A percentile compares a stretch with the other conserved stretches of the same genome.
Conservation (phyloP, 2,797 vertebrate genomes). For the Novumbra hubbsi region DNA sequence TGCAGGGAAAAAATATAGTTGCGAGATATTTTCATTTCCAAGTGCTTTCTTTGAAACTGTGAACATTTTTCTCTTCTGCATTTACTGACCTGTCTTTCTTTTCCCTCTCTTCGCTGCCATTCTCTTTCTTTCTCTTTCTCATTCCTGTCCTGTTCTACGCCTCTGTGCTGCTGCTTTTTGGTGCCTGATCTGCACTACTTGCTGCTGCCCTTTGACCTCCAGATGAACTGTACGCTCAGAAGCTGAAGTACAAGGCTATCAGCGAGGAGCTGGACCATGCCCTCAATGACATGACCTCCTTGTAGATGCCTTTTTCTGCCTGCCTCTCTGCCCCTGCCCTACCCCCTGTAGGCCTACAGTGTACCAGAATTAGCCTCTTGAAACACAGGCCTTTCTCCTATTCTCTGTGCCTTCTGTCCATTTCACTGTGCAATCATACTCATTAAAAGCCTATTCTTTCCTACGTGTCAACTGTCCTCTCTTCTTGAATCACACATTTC, state of each 20-base stretch:
- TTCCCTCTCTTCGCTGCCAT: constrained; percentile 51
- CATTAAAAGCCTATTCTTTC: constrained; percentile 43
- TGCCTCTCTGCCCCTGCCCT: not conserved
- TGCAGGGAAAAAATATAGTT: constrained; percentile 16
- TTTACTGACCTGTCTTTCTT: constrained; percentile 57
- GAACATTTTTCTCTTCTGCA: constrained; percentile 31
- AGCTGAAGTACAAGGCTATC: constrained; percentile 96
- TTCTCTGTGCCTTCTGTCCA: constrained; percentile 22
- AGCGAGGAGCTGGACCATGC: constrained; percentile 93
- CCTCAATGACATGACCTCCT: constrained; percentile 90
- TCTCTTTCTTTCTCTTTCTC: constrained; percentile 36
- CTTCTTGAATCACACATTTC: constrained; percentile 15
- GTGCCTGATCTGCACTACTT: constrained; percentile 58
- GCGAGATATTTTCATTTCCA: constrained; percentile 10
- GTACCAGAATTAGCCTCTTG: not conserved
- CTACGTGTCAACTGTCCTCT: constrained; percentile 54
- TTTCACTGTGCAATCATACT: constrained; percentile 20
- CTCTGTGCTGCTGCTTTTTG: constrained; percentile 52
- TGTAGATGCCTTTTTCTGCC: constrained; percentile 65
- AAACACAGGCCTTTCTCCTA: constrained; percentile 52
- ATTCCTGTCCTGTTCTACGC: constrained; percentile 46
- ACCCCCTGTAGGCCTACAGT: constrained; percentile 27
- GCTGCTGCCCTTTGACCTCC: constrained; percentile 56
- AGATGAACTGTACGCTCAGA: constrained; percentile 94
- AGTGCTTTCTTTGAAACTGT: not conserved